These are phyloP conservation scores for Sitobion miscanthi DNA, from an alignment of 1,140 invertebrate species.

Conservation along the genomic window DNA sequence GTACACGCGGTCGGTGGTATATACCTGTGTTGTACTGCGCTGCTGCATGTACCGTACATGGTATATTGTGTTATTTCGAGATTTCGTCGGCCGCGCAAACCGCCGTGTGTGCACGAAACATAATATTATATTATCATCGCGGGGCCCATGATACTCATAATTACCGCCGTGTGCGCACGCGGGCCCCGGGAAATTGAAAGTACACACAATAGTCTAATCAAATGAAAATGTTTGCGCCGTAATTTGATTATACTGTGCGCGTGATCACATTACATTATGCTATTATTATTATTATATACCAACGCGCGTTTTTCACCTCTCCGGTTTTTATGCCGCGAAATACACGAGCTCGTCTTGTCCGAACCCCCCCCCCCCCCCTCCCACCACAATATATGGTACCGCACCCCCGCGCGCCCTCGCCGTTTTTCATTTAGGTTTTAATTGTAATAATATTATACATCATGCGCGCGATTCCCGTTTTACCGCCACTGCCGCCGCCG, in stretches of 20 bases:
- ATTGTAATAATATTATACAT: slow-evolving; percentile 11
- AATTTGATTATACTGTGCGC: neutral
- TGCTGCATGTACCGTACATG: no score
- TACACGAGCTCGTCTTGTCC: neutral
- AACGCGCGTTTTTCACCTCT: neutral
- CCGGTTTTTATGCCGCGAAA: neutral
- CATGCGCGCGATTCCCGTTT: neutral
- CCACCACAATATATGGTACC: neutral
- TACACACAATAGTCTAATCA: slow-evolving; percentile 13
- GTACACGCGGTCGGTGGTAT: no score
- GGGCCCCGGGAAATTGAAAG: neutral
- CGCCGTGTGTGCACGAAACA: neutral
- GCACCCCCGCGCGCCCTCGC: no score
- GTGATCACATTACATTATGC: neutral
- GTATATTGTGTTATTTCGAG: neutral
- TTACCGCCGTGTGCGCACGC: neutral
- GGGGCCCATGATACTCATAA: neutral
- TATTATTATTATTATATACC: neutral
- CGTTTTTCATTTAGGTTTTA: slow-evolving; percentile 16
- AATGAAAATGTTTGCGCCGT: neutral
- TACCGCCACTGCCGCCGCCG: neutral
- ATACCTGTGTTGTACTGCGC: no score
- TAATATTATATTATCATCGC: neutral
- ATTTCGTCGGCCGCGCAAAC: neutral
- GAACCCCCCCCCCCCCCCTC: neutral